Evolutionary conservation across 2,888 invertebrate species (phyloP).

Genomic region (Nomada fucata): DNA sequence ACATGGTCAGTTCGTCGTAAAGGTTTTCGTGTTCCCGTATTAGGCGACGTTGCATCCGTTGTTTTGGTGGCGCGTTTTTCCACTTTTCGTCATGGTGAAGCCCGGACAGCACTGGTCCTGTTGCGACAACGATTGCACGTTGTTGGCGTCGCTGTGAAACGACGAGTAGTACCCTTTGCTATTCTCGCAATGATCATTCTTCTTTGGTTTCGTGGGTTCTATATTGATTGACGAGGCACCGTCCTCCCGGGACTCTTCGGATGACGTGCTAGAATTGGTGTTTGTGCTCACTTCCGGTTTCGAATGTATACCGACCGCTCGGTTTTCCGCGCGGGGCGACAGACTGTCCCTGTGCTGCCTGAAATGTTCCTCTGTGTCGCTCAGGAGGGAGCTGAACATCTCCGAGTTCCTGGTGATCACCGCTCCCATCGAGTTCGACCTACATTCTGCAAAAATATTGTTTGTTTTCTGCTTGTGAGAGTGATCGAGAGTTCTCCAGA

Average conservation of each 20-base stretch:
- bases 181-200: slow-evolving; percentile 19
- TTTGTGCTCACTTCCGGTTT: slow-evolving; percentile 70
- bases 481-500: too few relatives aligned
- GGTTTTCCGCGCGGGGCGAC: slow-evolving; percentile 71
- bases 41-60: slow-evolving; percentile 84
- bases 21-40: slow-evolving; percentile 21
- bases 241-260: slow-evolving; percentile 65
- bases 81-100: slow-evolving; percentile 82
- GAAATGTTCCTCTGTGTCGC: slow-evolving; percentile 86
- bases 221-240: slow-evolving; percentile 47
- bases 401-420: slow-evolving; percentile 84
- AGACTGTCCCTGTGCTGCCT: slow-evolving; percentile 86
- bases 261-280: slow-evolving; percentile 60
- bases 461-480: background rate
- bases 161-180: slow-evolving; percentile 64
- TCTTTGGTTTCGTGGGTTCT: slow-evolving; percentile 17
- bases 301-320: slow-evolving; percentile 58
- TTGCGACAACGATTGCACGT: slow-evolving; percentile 74
- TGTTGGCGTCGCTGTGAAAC: slow-evolving; percentile 60
- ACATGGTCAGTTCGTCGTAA: background rate
- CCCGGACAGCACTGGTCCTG: slow-evolving; percentile 85
- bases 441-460: slow-evolving; percentile 84
- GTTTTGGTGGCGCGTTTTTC: slow-evolving; percentile 83
- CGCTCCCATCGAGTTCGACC: slow-evolving; percentile 89
- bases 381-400: slow-evolving; percentile 86